Percentiles rank a stretch among this genome's conserved stretches.
Conservation (phyloP, 2,797 vertebrate species). For the Rhinoraja longicauda region DNA sequence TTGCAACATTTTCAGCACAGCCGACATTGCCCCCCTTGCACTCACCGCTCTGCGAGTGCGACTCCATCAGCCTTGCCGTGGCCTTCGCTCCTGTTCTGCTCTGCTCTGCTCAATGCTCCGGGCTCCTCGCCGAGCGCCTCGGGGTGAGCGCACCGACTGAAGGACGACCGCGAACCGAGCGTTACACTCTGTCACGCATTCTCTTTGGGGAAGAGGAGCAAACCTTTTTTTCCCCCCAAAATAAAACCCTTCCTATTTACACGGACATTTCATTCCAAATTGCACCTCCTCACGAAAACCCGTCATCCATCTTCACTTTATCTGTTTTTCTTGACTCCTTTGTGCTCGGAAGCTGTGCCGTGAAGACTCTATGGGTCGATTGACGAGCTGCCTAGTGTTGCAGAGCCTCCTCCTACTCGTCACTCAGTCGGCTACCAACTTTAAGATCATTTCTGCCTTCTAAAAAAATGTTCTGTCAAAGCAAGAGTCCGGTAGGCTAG, state of each 20-base stretch:
- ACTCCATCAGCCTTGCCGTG: background rate
- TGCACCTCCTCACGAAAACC: background rate
- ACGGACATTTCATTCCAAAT: background rate
- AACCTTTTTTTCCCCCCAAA: background rate
- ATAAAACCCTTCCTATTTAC: background rate
- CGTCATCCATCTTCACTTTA: background rate
- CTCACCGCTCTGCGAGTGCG: background rate
- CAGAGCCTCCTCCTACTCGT: background rate
- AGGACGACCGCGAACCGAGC: constrained; percentile 25
- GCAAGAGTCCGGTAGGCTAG: background rate
- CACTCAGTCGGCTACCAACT: background rate
- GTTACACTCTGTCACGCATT: background rate
- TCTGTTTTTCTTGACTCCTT: background rate
- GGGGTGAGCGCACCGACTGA: constrained; percentile 30
- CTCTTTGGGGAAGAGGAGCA: background rate
- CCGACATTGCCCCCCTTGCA: background rate
- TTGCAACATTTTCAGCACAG: background rate
- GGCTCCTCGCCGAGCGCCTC: background rate
- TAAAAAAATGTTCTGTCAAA: background rate
- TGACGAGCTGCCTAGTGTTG: background rate
- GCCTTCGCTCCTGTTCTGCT: background rate
- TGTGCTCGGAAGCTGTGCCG: background rate
- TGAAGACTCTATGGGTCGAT: background rate
- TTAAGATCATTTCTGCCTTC: too few species aligned
- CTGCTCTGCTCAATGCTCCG: background rate